These are phyloP conservation scores for Platyura marginata DNA, from an alignment of 1,140 invertebrate species.

Conservation along the genomic window DNA sequence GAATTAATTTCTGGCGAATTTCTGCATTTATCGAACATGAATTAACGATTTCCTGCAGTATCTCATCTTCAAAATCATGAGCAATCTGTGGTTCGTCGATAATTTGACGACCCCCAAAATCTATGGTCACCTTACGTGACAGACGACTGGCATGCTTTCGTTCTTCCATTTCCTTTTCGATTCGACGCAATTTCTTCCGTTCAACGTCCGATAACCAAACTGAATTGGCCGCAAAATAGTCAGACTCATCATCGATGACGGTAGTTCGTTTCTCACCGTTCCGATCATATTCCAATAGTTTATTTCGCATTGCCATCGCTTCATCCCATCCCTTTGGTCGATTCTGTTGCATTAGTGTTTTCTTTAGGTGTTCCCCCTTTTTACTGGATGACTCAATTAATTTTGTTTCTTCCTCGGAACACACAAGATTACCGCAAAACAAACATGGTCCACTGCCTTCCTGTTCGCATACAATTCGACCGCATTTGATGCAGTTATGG, in stretches of 20 bases:
- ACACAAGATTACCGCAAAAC: constrained; percentile 72
- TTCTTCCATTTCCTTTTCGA: constrained; percentile 46
- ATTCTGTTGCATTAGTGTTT: constrained; percentile 44
- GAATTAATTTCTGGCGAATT: constrained; percentile 6
- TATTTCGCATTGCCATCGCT: constrained; percentile 63
- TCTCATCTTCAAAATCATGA: constrained; percentile 29
- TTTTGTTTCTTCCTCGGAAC: constrained; percentile 51
- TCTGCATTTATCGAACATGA: constrained; percentile 6
- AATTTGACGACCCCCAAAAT: constrained; percentile 54
- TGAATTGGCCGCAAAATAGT: constrained; percentile 72
- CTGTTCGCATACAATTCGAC: constrained; percentile 85
- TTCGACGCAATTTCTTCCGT: constrained; percentile 43
- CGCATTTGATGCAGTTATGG: constrained; percentile 88
- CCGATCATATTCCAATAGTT: constrained; percentile 70
- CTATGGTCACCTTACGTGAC: constrained; percentile 53
- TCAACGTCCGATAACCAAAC: constrained; percentile 63
- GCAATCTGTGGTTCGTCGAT: constrained; percentile 29
- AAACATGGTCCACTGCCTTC: constrained; percentile 93
- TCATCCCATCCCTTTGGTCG: constrained; percentile 35
- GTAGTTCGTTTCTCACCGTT: constrained; percentile 69
- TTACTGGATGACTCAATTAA: constrained; percentile 45
- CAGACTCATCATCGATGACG: constrained; percentile 88
- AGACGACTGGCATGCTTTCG: constrained; percentile 48
- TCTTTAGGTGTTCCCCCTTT: constrained; percentile 45
- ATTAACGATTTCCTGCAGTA: constrained; percentile 23